Evolutionary conservation across 1,140 invertebrate species (phyloP).

Genomic region (Rhagoletis pomonella): DNA sequence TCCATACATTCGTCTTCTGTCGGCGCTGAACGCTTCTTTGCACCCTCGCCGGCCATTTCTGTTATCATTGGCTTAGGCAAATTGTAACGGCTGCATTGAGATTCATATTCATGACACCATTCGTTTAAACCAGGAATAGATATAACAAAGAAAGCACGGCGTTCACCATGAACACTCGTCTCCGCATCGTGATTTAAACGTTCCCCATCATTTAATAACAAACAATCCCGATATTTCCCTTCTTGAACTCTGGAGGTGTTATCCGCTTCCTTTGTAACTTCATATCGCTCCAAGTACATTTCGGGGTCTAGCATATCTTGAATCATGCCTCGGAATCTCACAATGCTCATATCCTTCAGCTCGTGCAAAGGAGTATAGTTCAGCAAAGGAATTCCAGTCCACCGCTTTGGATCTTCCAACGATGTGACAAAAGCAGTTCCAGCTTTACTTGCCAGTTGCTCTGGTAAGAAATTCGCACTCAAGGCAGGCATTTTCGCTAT

Average conservation of each 20-base stretch:
- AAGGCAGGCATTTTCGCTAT: background rate
- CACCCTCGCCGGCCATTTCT: constrained; percentile 48
- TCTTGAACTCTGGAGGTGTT: constrained; percentile 76
- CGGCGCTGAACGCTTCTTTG: constrained; percentile 55
- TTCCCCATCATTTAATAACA: constrained; percentile 79
- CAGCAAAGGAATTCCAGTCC: constrained; percentile 80
- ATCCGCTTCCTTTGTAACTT: constrained; percentile 77
- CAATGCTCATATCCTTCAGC: constrained; percentile 81
- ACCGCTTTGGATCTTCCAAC: constrained; percentile 63
- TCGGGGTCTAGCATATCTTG: constrained; percentile 94
- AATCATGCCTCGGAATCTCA: constrained; percentile 92
- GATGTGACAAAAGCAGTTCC: constrained; percentile 28
- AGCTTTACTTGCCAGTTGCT: background rate
- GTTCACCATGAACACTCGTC: constrained; percentile 80
- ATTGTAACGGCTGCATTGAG: constrained; percentile 58
- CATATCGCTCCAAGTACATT: constrained; percentile 86
- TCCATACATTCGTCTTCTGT: constrained; percentile 57
- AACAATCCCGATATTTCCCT: constrained; percentile 84
- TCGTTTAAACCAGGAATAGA: constrained; percentile 87
- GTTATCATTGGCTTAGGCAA: background rate
- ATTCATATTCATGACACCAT: constrained; percentile 82
- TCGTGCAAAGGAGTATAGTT: constrained; percentile 81
- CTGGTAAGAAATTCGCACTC: background rate
- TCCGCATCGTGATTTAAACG: constrained; percentile 79
- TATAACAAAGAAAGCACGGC: constrained; percentile 86